Conservation (phyloP, 2,888 invertebrate genomes). For the Xanthia togata region DNA sequence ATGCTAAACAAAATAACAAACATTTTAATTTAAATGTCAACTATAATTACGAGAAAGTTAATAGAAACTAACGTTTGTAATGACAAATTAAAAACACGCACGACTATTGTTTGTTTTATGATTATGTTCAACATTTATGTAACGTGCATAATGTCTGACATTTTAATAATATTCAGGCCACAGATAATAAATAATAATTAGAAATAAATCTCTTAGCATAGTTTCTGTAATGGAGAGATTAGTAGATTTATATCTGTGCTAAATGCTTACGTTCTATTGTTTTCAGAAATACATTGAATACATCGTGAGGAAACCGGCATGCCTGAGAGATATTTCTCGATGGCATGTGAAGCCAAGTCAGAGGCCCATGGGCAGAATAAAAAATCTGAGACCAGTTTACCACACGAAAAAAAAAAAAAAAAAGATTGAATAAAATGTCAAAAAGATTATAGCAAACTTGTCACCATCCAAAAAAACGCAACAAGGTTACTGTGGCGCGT, state of each 20-base stretch:
- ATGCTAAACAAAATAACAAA: constrained; percentile 14
- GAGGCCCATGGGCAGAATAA: no score
- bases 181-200: not conserved
- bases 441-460: no score
- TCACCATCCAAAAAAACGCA: no score
- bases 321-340: no score
- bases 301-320: no score
- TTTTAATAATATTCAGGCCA: constrained; percentile 12
- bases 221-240: not conserved
- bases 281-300: not conserved
- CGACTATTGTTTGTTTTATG: constrained; percentile 6
- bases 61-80: constrained; percentile 32
- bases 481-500: no score
- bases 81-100: constrained; percentile 32
- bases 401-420: no score
- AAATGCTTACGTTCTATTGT: not conserved
- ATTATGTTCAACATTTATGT: not conserved
- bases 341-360: no score
- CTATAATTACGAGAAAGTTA: constrained; percentile 39
- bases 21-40: constrained; percentile 26
- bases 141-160: not conserved
- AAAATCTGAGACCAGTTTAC: no score
- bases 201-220: no score
- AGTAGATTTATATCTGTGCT: not conserved
- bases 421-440: no score